These are phyloP conservation scores for Pemphigus obesinymphae DNA, from an alignment of 1,140 invertebrate species.

Conservation along the genomic window DNA sequence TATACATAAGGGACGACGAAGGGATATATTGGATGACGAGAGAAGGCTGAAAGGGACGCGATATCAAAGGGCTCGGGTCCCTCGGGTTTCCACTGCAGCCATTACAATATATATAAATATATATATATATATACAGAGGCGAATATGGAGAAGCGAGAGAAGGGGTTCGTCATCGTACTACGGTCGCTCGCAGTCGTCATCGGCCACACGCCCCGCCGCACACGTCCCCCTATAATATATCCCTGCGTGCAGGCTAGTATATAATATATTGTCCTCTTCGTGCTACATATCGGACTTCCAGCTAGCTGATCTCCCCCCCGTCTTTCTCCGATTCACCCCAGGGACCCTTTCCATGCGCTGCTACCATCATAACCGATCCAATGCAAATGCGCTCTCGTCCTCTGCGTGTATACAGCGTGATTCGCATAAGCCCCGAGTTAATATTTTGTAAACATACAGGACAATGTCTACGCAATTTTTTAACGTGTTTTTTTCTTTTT, in stretches of 20 bases:
- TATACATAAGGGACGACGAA: not conserved
- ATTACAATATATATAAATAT: too few relatives aligned
- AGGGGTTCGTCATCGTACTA: constrained; percentile 25
- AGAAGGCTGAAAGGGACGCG: not conserved
- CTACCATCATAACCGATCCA: not conserved
- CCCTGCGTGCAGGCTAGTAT: not conserved
- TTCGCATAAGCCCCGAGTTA: too few relatives aligned
- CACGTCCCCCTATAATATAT: too few relatives aligned
- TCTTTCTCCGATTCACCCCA: not conserved
- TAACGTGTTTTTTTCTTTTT: too few relatives aligned
- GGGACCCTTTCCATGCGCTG: not conserved
- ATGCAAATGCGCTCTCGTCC: not conserved
- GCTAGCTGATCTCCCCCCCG: not conserved
- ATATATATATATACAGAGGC: too few relatives aligned
- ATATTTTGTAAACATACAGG: too few relatives aligned
- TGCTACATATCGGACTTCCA: too few relatives aligned
- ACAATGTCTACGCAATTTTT: too few relatives aligned
- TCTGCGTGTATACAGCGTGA: too few relatives aligned
- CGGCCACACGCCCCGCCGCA: constrained; percentile 12
- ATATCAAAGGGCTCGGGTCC: constrained; percentile 33
- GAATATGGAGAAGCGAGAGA: not conserved
- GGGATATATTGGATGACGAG: not conserved
- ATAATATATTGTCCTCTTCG: constrained; percentile 16
- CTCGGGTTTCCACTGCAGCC: constrained; percentile 12
- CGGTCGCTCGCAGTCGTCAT: too few relatives aligned